Base-by-base conservation (phyloP, 2,797 vertebrate species). In the Rhinatrema bivittatum region DNA sequence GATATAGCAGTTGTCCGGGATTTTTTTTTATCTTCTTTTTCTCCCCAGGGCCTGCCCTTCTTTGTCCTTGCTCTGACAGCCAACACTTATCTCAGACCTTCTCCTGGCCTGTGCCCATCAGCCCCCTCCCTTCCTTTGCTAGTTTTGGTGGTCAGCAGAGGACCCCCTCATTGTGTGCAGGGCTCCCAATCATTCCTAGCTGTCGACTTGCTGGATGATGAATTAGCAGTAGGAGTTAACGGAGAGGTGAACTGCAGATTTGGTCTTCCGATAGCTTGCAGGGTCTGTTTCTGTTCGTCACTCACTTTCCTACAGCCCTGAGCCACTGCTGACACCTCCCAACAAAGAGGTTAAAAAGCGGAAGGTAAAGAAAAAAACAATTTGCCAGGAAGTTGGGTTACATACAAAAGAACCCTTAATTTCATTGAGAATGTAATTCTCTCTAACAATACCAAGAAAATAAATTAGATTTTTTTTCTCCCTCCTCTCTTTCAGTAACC, bases 21-120 rank as follows among this genome's bases (percentile, higher is more conserved):
- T 71, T 43, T 63, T 67, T 63, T 74, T 76, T 72, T 45, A 76
- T 78, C 70, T 76, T 76, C 72, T 67, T 60, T 72, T 68, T 81
- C 73, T 87, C 86, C 86, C 84, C 75, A 25, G 83, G 84, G 87
- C 77, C 84, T 86, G 83, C 76, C 90, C 89, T 90, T 87, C 82
- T 74, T 82, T 74, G 87, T 90, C 87, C 89, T 91, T 88, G 82
- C 36, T 11, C 84, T 82, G 76, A 86, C 85, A 86, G 74, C 67
- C 57, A 62, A 81, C 79, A 76, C 85, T 90, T 90, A 90, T 87
- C 80, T 75, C 34, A 13, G 56, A 47, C 57, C 60, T 36, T 47
- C 56, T 44, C 57, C 52, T 51, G 46, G 52, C 29, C 66, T 3
- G 1, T 50, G 63, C 69, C 68, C 28, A 2, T 58, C 68, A 45